Evolutionary conservation across 2,888 invertebrate species (phyloP).

Genomic region (Himalopsyche japonica): DNA sequence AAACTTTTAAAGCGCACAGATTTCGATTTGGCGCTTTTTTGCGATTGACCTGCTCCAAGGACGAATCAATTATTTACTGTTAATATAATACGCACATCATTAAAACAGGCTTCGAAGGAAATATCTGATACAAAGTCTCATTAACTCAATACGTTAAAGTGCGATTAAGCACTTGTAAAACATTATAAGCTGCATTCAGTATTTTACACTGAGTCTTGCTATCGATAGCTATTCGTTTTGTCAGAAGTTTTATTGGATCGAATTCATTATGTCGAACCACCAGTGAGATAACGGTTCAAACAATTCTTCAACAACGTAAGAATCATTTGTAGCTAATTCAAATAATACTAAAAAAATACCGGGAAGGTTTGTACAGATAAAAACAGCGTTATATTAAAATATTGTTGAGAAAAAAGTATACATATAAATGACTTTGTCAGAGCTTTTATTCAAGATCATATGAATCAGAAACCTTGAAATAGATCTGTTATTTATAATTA

Average conservation of each 20-base stretch:
- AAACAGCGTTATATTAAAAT: too few relatives aligned
- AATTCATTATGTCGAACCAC: slow-evolving; percentile 17
- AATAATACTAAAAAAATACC: too few relatives aligned
- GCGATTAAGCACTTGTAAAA: slow-evolving; percentile 24
- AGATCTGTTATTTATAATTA: too few relatives aligned
- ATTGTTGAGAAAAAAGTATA: too few relatives aligned
- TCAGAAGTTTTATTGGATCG: slow-evolving; percentile 28
- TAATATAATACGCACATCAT: background rate
- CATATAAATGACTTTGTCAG: too few relatives aligned
- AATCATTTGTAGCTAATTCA: too few relatives aligned
- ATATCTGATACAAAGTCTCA: slow-evolving; percentile 19
- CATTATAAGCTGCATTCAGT: background rate
- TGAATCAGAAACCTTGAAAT: too few relatives aligned
- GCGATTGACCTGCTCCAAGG: background rate
- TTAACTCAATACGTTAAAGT: background rate
- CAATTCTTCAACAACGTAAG: too few relatives aligned
- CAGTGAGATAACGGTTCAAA: background rate
- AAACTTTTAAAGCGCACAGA: too few relatives aligned
- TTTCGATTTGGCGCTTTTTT: too few relatives aligned
- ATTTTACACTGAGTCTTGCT: background rate
- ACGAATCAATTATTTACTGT: background rate
- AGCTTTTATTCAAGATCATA: too few relatives aligned
- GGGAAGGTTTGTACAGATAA: too few relatives aligned
- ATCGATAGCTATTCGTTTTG: slow-evolving; percentile 32
- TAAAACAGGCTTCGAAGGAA: background rate